A percentile compares a stretch with the other conserved stretches of the same genome.
Evolutionary conservation across 1,140 invertebrate genomes (phyloP).

Genomic region (Saccostrea cuccullata): DNA sequence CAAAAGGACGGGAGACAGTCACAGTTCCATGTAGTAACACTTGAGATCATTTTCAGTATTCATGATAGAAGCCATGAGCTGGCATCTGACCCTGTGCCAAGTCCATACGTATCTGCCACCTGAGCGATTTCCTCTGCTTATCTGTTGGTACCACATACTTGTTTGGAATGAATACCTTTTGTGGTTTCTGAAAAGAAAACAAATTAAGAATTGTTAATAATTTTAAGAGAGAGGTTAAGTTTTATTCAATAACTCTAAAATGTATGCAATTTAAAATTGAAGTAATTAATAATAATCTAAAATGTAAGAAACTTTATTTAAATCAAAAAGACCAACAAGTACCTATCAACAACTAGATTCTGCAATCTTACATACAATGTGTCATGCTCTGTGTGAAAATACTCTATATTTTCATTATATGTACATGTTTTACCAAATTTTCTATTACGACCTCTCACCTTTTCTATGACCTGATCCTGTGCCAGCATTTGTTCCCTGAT

Average conservation of each 20-base stretch:
- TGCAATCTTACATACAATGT: no score
- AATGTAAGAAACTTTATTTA: no score
- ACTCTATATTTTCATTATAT: no score
- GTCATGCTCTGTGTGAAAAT: no score
- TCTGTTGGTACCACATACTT: conserved; percentile 75
- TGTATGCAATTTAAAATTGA: no score
- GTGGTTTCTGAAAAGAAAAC: conserved; percentile 69
- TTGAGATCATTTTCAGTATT: conserved; percentile 50
- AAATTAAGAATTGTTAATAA: neutral
- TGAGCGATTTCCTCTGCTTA: conserved; percentile 73
- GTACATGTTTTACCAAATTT: no score
- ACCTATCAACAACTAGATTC: no score
- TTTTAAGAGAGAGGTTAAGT: no score
- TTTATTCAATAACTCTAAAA: no score
- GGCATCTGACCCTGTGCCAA: conserved; percentile 73
- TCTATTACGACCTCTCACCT: neutral
- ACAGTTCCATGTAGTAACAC: neutral
- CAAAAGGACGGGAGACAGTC: neutral
- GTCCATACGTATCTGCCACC: conserved; percentile 76
- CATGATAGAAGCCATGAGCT: conserved; percentile 69
- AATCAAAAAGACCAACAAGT: no score
- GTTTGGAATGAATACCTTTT: conserved; percentile 71
- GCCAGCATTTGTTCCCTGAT: conserved; percentile 76
- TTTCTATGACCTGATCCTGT: conserved; percentile 69
- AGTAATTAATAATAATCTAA: no score